phyloP scores from a whole-genome alignment of 2,113 vertebrate species.

The Pithys albifrons region DNA sequence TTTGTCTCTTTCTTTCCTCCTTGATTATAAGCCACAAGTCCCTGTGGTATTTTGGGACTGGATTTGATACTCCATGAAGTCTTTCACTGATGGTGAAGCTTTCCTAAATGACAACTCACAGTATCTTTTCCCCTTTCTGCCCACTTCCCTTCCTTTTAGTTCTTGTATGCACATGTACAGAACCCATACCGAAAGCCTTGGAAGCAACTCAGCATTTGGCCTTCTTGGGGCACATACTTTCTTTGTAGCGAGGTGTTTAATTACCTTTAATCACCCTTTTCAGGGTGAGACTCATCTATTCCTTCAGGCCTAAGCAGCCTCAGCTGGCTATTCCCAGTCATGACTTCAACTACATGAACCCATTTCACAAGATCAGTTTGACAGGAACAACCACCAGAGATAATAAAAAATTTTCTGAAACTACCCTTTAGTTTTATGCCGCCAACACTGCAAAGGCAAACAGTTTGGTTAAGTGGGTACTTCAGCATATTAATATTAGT shows the following conservation, averaged over 20 bases:
- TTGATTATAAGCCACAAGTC: not conserved
- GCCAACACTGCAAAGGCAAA: not conserved
- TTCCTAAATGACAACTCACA: not conserved
- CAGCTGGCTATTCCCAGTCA: not conserved
- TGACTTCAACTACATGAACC: not conserved
- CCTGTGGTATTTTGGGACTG: not conserved
- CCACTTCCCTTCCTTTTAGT: not conserved
- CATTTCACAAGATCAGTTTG: not conserved
- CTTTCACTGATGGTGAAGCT: not conserved
- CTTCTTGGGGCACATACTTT: not conserved
- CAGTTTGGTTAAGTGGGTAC: not conserved
- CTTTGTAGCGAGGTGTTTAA: not conserved
- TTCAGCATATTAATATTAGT: not conserved
- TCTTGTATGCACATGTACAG: not conserved
- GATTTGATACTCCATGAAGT: not conserved
- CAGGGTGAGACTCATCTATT: not conserved
- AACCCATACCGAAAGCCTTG: not conserved
- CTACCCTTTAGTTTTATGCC: not conserved
- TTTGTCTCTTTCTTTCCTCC: not conserved
- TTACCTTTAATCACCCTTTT: not conserved
- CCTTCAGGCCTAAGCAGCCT: not conserved
- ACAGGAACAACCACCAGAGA: not conserved
- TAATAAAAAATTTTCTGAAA: not conserved
- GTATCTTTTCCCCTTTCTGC: not conserved
- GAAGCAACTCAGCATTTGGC: not conserved